Base-by-base conservation (phyloP, 2,113 vertebrate genomes). In the Theristicus caerulescens region DNA sequence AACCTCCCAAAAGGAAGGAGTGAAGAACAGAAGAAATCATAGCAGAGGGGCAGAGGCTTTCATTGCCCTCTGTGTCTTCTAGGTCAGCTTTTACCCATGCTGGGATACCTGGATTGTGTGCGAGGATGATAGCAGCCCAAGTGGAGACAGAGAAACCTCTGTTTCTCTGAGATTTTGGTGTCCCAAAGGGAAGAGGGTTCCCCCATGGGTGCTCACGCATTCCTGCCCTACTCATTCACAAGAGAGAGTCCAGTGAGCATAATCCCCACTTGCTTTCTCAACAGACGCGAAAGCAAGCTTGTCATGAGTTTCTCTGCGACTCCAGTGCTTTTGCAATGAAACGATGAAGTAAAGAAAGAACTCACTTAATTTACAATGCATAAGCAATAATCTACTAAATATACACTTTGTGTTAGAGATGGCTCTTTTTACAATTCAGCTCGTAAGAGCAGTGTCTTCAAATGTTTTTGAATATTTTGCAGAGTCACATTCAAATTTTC, bases 121-220 rank as follows among this genome's bases (percentile, higher is more conserved):
- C 1, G 2, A 62, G 73, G 58, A 27, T 47, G 58, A 42, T 24
- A 29, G 13, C 47, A 77, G 42, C 36, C 18, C 11, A 61, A 46
- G 31, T 24, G 19, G 47, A 81, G 52, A 32, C 13, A 71, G 62
- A 51, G 32, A 64, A 77, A 47, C 14, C 21, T 10, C 31, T 44
- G 31, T 32, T 46, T 55, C 38, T 70, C 46, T 31, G 44, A 58
- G 38, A 11, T 70, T 47, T 49, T 38, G 20, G 29, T 44, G 52
- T 83, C 52, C 78, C 13, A 26, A 51, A 88, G 34, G 29, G 17
- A 11, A 76, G 47, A 62, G 22, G 3, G 18, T 87, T 74, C 22
- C 29, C 10, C 16, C 1, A 0, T 14, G 19, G 29, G 46, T 54
- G 26, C 34, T 78, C 15, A 14, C 1, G 1, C 21, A 12, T 9